phyloP scores from a whole-genome alignment of 2,113 vertebrate genomes.

The Clarias batrachus region DNA sequence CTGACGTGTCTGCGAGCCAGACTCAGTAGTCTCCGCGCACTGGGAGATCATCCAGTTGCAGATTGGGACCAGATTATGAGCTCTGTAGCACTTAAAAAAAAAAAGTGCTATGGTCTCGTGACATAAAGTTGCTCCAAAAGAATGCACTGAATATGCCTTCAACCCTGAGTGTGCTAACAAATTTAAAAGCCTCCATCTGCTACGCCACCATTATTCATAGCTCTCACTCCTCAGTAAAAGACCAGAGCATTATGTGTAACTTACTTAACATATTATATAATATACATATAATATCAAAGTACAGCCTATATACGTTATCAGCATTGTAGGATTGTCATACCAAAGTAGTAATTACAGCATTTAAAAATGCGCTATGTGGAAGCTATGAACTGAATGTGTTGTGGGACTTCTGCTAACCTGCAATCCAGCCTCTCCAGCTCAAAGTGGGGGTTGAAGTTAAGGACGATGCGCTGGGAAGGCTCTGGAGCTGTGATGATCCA shows the following conservation, averaged over 20 bases:
- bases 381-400: not conserved
- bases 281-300: not conserved
- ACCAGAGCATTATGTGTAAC: not conserved
- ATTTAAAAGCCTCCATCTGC: constrained; percentile 30
- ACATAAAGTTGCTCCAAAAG: not conserved
- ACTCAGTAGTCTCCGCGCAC: constrained; percentile 35
- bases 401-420: constrained; percentile 74
- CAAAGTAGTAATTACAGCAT: not conserved
- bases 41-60: constrained; percentile 35
- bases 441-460: constrained; percentile 99
- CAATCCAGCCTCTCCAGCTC: constrained; percentile 98
- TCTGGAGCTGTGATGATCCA: constrained; percentile 94
- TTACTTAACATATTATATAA: constrained; percentile 11
- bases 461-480: constrained; percentile 91
- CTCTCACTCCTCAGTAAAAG: constrained; percentile 6
- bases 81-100: constrained; percentile 35
- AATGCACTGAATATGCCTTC: constrained; percentile 11
- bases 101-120: constrained; percentile 15
- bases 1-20: constrained; percentile 36
- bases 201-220: not conserved
- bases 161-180: constrained; percentile 14
- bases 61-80: constrained; percentile 30
- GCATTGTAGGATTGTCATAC: not conserved
- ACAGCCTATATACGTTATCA: not conserved
- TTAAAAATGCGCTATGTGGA: not conserved